Base-by-base conservation (phyloP, 1,140 invertebrate genomes). In the Drosophila saltans region DNA sequence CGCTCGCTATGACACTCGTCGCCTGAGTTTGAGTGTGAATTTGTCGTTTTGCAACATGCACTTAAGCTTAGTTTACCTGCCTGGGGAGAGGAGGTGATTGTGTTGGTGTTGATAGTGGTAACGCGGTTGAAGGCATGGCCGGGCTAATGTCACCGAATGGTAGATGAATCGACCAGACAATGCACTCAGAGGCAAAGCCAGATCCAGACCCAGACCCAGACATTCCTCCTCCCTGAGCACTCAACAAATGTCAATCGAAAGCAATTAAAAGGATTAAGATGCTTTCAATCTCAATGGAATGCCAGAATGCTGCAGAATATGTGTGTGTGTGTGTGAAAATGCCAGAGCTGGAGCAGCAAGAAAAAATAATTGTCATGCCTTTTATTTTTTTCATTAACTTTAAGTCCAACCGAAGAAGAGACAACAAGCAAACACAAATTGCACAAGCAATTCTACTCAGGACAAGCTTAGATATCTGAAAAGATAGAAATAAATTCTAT, bases 1-100 rank as follows among this genome's bases (percentile, higher is more conserved):
- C 45, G 45, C 45, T 52, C 4, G 45, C 45, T 26, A 52, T 52
- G 45, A 52, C 52, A 43, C 48, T 61, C 8, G 21, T 36, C 39
- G 21, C 10, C 39, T 26, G n/a, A 40, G 60, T 16, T 40, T 66
- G 40, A 66, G 48, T 56, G 69, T 63, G 43, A 43, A 41, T 45
- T 66, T 65, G 63, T n/a, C 80, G 60, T 9, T n/a, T 5, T 45
- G 43, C 10, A 40, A 21, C 45, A 52, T 81, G 83, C 82, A 86
- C 82, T 86, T 86, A 88, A 86, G 83, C 79, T 81, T 86, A 81
- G 55, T 45, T 55, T 11, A 48, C 28, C 39, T 59, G 33, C 26
- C 30, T 36, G 62, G 24, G 39, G 30, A 10, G 21, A 1, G 41
- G 16, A 66, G 40, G 40, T 8, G 58, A 75, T 30, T 48, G 64